Evolutionary conservation across 2,113 vertebrate species (phyloP).

Genomic region (Psephotus haematonotus): DNA sequence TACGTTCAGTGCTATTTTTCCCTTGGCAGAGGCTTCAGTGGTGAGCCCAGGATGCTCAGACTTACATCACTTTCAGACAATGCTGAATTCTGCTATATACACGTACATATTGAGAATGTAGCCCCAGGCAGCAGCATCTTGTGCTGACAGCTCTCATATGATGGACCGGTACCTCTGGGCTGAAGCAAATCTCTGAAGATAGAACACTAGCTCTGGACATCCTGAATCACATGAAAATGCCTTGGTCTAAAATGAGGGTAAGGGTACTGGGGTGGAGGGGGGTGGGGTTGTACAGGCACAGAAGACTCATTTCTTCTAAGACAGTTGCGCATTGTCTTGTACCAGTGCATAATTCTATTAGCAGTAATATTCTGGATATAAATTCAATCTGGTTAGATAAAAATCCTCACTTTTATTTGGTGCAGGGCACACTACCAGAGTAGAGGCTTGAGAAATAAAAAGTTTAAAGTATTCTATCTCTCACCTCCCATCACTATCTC

Average conservation of each 20-base stretch:
- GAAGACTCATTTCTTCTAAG: background rate
- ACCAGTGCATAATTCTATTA: background rate
- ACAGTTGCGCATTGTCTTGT: background rate
- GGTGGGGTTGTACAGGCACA: too few species aligned
- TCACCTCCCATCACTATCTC: background rate
- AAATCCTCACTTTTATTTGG: background rate
- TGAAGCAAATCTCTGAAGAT: background rate
- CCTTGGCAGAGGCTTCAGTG: background rate
- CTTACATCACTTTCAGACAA: background rate
- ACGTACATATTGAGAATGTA: background rate
- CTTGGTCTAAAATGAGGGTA: background rate
- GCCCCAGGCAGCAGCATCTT: background rate
- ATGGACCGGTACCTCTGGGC: background rate
- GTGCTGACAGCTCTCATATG: background rate
- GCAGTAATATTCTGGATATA: background rate
- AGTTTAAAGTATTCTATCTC: background rate
- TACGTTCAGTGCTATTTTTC: background rate
- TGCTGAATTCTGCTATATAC: background rate
- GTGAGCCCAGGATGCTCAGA: background rate
- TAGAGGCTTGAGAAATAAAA: background rate
- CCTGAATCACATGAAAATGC: background rate
- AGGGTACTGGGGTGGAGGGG: rapidly evolving
- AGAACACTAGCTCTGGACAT: background rate
- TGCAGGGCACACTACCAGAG: background rate
- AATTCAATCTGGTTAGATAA: background rate